Conservation (phyloP, 2,113 vertebrate genomes). For the Rhabdornis inornatus region DNA sequence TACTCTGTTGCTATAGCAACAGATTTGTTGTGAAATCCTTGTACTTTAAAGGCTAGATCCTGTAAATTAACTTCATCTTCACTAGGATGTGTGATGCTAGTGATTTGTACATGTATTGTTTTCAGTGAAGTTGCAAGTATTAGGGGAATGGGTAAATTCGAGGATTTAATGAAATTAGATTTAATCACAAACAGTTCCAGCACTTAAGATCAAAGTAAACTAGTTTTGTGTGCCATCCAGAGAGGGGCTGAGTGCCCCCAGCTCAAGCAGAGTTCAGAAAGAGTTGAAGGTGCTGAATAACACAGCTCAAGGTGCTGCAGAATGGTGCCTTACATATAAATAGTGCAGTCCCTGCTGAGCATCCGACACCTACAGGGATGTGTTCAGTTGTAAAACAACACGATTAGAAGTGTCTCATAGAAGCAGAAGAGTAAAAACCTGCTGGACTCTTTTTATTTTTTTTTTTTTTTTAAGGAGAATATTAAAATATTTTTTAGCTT, state of each 20-base stretch:
- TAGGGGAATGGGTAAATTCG: not conserved
- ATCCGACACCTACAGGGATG: not conserved
- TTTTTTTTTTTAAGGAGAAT: not conserved
- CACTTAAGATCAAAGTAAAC: not conserved
- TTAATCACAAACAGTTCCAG: not conserved
- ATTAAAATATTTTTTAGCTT: not conserved
- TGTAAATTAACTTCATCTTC: conserved; percentile 67
- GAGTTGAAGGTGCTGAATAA: not conserved
- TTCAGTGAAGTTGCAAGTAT: not conserved
- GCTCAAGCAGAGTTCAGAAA: not conserved
- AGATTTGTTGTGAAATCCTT: conserved; percentile 75
- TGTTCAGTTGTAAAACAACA: not conserved
- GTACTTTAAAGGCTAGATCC: conserved; percentile 68
- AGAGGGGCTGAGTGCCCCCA: not conserved
- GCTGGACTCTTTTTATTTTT: not conserved
- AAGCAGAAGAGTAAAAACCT: not conserved
- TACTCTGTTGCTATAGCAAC: conserved; percentile 72
- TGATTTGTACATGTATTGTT: conserved; percentile 39
- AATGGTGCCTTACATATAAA: not conserved
- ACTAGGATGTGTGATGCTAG: conserved; percentile 30
- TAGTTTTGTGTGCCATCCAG: not conserved
- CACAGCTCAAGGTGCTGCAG: not conserved
- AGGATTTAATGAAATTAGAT: not conserved
- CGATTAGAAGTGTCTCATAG: not conserved
- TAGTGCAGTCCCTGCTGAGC: not conserved